Evolutionary conservation across 2,113 vertebrate species (phyloP).

Genomic region (Chamaetylas fuelleborni): DNA sequence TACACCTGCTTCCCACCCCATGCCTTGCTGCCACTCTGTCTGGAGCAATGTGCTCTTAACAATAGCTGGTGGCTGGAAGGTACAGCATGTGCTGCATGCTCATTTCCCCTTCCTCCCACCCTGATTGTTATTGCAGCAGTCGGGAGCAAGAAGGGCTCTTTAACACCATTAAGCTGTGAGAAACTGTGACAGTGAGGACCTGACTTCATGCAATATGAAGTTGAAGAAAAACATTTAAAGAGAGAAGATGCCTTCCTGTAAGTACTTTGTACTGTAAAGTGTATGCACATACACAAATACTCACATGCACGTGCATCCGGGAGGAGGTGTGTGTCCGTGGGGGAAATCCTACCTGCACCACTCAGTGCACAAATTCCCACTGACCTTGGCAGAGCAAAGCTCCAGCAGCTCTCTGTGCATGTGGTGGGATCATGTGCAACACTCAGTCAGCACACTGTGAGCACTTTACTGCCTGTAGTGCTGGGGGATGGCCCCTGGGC

Average conservation of each 20-base stretch:
- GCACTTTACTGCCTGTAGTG: neutral
- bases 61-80: constrained; percentile 77
- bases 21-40: constrained; percentile 62
- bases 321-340: neutral
- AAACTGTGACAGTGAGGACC: constrained; percentile 3
- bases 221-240: neutral
- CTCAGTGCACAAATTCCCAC: neutral
- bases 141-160: constrained; percentile 16
- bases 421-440: neutral
- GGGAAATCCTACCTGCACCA: constrained; percentile 26
- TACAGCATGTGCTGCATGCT: constrained; percentile 66
- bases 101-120: constrained; percentile 73
- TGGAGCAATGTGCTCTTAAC: constrained; percentile 63
- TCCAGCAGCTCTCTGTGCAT: neutral
- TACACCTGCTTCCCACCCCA: constrained; percentile 59
- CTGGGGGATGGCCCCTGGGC: neutral
- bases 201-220: neutral
- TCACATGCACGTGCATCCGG: neutral
- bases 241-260: constrained; percentile 14
- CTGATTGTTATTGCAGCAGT: constrained; percentile 57
- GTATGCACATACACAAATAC: neutral
- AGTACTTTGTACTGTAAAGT: neutral
- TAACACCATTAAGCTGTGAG: constrained; percentile 18
- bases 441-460: neutral
- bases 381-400: neutral